Evolutionary conservation across 2,797 vertebrate species (phyloP).

Genomic region (Enteromius afrohamiltoni): DNA sequence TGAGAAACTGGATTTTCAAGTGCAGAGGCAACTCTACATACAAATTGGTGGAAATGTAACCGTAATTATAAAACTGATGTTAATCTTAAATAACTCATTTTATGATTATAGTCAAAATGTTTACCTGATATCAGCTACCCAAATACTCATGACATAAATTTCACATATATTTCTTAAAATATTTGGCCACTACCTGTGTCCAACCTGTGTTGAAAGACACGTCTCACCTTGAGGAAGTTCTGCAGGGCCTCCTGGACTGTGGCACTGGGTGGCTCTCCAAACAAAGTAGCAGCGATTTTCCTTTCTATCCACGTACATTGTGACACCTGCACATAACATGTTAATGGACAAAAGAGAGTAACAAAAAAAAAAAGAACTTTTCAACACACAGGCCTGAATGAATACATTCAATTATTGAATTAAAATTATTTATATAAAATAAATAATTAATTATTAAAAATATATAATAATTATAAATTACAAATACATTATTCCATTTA

Average conservation of each 20-base stretch:
- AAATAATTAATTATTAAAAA: too few relatives aligned
- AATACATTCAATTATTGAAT: too few relatives aligned
- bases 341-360: neutral
- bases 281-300: conserved; percentile 91
- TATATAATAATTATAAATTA: too few relatives aligned
- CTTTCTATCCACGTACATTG: conserved; percentile 96
- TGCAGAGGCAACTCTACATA: neutral
- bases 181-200: neutral
- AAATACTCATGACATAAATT: neutral
- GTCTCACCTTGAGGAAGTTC: conserved; percentile 90
- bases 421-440: too few relatives aligned
- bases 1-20: neutral
- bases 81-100: too few relatives aligned
- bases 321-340: conserved; percentile 79
- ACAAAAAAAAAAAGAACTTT: neutral
- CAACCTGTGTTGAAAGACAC: neutral
- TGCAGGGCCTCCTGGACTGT: conserved; percentile 88
- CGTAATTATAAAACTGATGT: neutral
- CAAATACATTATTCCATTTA: too few relatives aligned
- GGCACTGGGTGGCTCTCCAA: conserved; percentile 89
- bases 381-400: too few relatives aligned
- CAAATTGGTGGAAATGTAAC: neutral
- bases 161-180: neutral
- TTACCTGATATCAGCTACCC: neutral
- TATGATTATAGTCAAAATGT: too few relatives aligned